Base-by-base conservation (phyloP, 2,888 invertebrate genomes). In the Danaus chrysippus region DNA sequence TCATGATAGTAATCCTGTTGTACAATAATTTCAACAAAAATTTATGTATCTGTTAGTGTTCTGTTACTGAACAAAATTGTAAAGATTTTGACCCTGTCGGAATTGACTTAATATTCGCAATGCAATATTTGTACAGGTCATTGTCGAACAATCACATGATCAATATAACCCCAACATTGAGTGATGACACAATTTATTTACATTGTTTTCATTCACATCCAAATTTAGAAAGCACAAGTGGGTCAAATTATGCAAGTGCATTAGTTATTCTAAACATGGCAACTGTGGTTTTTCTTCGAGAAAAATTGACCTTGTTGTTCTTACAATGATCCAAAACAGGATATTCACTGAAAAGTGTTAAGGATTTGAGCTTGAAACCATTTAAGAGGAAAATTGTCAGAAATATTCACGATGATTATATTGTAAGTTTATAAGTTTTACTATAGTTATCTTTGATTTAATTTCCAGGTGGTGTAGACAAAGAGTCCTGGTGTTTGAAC, bases 401-500 rank as follows among this genome's bases (percentile, higher is more conserved):
- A 34, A 5, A 34, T 34, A 34, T 6, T 3, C 3, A 23, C 23
- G 6, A 34, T 34, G 23, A 6, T 34, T 34, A 34, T 34, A 6
- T 34, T 34, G 23, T 34, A 23, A 3, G 23, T 34, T 6, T 34
- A 34, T 34, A 34, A 34, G 23, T 3, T 5, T 3, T 34, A 34
- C 6, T 34, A 34, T 34, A 34, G 3, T 34, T 34, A 34, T 0
- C 23, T 34, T 6, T 1, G 23, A 46, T 13, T 13, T 13, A 11
- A 5, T 43, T 85, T 89, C 62, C 84, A 82, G 96, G 98, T 58
- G 98, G 98, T 3, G 93, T 94, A 72, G 97, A 98, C 79, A 93
- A 94, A 64, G 95, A 97, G 73, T 97, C 98, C 15, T 99, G 99
- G 99, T 96, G 98, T 64, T 86, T 99, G 19, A 94, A 96, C 81